These are phyloP conservation scores for Hydrozoanthus tunicans DNA, from an alignment of 64 coral and sea anemone species.

Conservation along the genomic window DNA sequence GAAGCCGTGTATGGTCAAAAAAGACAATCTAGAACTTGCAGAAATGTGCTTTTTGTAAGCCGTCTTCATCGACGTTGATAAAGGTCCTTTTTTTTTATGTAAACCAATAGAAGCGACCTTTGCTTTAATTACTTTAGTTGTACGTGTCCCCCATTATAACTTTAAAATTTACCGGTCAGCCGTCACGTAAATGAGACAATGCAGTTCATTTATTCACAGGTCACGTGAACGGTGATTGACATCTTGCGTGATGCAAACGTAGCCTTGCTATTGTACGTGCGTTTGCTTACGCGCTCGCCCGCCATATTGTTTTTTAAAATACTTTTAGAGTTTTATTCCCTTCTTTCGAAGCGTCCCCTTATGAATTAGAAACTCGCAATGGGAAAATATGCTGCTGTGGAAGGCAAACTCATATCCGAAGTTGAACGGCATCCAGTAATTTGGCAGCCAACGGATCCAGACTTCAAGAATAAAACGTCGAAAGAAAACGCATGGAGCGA, in stretches of 20 bases:
- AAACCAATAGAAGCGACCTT: too few species aligned
- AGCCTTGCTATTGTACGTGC: conserved; percentile 52
- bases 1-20: too few species aligned
- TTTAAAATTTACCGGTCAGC: neutral
- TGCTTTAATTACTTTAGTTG: neutral
- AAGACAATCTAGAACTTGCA: too few species aligned
- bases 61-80: too few species aligned
- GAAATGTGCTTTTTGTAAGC: too few species aligned
- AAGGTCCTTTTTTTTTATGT: too few species aligned
- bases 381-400: conserved; percentile 51
- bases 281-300: conserved; percentile 41
- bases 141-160: neutral
- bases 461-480: conserved; percentile 45
- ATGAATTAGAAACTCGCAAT: conserved; percentile 34
- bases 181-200: conserved; percentile 12
- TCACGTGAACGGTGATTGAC: conserved; percentile 56
- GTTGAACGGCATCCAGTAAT: conserved; percentile 50
- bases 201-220: conserved; percentile 34
- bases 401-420: conserved; percentile 46
- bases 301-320: conserved; percentile 32
- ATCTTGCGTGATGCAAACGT: conserved; percentile 40
- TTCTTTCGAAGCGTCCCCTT: neutral
- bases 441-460: conserved; percentile 54
- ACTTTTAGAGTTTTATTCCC: neutral
- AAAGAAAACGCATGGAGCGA: conserved; percentile 56